These are phyloP conservation scores for Caenorhabditis parvicauda DNA, from an alignment of 2,888 invertebrate species.

Conservation along the genomic window DNA sequence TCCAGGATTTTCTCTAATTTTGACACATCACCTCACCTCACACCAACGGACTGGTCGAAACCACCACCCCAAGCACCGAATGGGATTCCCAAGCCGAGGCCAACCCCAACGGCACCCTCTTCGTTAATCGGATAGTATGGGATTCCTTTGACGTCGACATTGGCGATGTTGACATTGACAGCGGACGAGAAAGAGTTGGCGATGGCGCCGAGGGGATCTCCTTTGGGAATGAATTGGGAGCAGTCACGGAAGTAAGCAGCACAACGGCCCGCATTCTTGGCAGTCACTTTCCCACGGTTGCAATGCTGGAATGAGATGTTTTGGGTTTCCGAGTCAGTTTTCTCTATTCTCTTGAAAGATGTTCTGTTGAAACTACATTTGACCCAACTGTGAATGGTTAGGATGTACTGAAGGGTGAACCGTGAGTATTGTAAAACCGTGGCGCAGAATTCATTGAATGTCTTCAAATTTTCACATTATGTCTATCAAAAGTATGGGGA, in stretches of 20 bases:
- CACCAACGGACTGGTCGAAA: constrained; percentile 43
- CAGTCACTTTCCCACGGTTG: constrained; percentile 20
- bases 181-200: constrained; percentile 41
- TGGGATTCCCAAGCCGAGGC: constrained; percentile 39
- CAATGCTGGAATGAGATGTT: constrained; percentile 23
- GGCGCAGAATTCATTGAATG: no score
- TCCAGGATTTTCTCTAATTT: no score
- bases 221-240: constrained; percentile 38
- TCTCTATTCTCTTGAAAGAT: no score
- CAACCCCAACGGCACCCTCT: constrained; percentile 54
- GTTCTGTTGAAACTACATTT: no score
- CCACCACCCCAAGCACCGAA: constrained; percentile 57
- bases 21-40: constrained; percentile 30
- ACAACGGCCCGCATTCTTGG: constrained; percentile 27
- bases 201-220: constrained; percentile 45
- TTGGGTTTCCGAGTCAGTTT: no score
- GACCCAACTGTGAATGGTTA: no score
- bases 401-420: no score
- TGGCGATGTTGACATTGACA: constrained; percentile 24
- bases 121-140: constrained; percentile 55
- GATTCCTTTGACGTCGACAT: constrained; percentile 50
- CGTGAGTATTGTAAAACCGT: no score
- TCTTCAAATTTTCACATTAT: no score
- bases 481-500: no score
- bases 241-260: constrained; percentile 47